Percentiles rank a stretch among this genome's conserved stretches.
phyloP scores from a whole-genome alignment of 1,140 invertebrate genomes.

The Calliphora vicina region DNA sequence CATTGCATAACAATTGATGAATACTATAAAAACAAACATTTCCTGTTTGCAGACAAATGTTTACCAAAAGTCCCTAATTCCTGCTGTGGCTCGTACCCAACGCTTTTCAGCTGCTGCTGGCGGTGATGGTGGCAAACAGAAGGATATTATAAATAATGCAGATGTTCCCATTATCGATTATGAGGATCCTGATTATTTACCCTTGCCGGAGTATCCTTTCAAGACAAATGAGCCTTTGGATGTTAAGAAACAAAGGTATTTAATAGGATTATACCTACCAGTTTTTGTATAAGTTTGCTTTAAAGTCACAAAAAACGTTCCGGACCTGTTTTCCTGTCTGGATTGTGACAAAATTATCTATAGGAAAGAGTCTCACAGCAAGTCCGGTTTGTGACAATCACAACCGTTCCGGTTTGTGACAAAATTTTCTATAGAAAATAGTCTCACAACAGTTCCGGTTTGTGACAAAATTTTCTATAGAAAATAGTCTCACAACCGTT shows the following conservation, averaged over 20 bases:
- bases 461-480: too few relatives aligned
- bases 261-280: neutral
- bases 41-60: neutral
- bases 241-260: slow-evolving; percentile 53
- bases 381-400: too few relatives aligned
- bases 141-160: slow-evolving; percentile 36
- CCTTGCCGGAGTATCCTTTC: slow-evolving; percentile 54
- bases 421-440: too few relatives aligned
- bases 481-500: too few relatives aligned
- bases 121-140: neutral
- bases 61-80: neutral
- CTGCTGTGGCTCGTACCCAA: neutral
- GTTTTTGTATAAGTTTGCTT: neutral
- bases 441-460: too few relatives aligned
- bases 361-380: too few relatives aligned
- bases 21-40: neutral
- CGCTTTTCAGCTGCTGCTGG: slow-evolving; percentile 17
- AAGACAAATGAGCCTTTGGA: slow-evolving; percentile 52
- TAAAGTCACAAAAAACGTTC: too few relatives aligned
- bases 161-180: slow-evolving; percentile 54
- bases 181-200: slow-evolving; percentile 56
- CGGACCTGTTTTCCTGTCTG: too few relatives aligned
- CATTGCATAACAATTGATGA: slow-evolving; percentile 25
- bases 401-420: too few relatives aligned
- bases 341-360: too few relatives aligned